phyloP scores from a whole-genome alignment of 53 echinoderm and acorn worm genomes.

The Astropecten irregularis region DNA sequence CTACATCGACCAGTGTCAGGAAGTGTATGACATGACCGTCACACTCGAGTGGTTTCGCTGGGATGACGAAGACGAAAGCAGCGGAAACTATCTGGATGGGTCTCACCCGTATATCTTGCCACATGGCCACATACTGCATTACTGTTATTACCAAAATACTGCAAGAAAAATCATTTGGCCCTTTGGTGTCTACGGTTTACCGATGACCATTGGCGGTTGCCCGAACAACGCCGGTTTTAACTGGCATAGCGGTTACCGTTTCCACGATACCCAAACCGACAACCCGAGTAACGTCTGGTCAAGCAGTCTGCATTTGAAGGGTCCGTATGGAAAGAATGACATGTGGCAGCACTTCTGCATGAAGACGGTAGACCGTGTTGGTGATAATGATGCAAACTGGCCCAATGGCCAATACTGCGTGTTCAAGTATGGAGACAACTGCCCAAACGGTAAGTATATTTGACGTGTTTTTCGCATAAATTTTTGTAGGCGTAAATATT shows the following conservation, averaged over 20 bases:
- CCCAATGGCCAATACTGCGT: conserved; percentile 70
- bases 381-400: conserved; percentile 43
- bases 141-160: no score
- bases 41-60: no score
- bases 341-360: conserved; percentile 65
- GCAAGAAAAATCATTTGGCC: no score
- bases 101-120: no score
- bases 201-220: conserved; percentile 35
- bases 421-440: conserved; percentile 40
- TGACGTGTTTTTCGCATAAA: no score
- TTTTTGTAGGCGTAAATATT: no score
- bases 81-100: no score
- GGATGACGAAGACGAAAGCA: no score
- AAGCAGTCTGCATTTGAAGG: conserved; percentile 4
- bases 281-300: conserved; percentile 52
- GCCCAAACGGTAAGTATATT: conserved; percentile 52
- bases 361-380: conserved; percentile 42
- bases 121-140: no score
- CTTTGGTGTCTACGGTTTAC: conserved; percentile 49
- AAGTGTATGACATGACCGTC: no score
- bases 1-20: no score
- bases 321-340: conserved; percentile 7
- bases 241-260: conserved; percentile 59
- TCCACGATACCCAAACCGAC: conserved; percentile 62
- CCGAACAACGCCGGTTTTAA: conserved; percentile 24